Base-by-base conservation (phyloP, 2,888 invertebrate genomes). In the Cephus pygmeus region DNA sequence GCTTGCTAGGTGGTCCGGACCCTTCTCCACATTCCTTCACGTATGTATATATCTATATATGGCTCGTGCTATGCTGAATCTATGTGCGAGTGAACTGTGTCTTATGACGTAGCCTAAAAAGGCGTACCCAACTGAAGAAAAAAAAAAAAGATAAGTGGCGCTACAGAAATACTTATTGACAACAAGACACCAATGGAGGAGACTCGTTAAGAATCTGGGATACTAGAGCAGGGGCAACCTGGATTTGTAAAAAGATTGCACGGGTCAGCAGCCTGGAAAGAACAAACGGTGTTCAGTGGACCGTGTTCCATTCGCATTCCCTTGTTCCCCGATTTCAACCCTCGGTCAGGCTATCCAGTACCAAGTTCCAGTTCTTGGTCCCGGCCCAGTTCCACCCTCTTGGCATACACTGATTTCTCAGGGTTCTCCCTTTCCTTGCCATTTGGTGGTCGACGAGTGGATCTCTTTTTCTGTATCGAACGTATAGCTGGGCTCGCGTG, bases 191-290 rank as follows among this genome's bases (percentile, higher is more conserved):
- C 23, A 23, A 23, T 56, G 71, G 31, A 31, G 71, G 71, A 71
- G 71, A 71, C 33, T 31, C 71, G 71, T 34, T 34, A 71, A 31
- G 71, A 31, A 71, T 31, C 71, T 71, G 71, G 71, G 31, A 34
- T 31, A 31, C 71, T 12, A 71, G 34, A 83, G 83, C 80, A 82
- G 85, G 85, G 85, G 88, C 88, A 88, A 88, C 89, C 87, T 88
- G 90, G 89, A 90, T 90, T 90, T 89, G 89, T 89, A 90, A 90
- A 91, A 90, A 91, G 90, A 90, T 91, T 89, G 90, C 89, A 90
- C 89, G 89, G 89, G 83, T 89, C 90, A 90, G 83, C 88, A 89
- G 87, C 85, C 87, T 84, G 90, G 90, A 90, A 91, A 90, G 90
- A 90, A 91, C 90, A 91, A 90, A 90, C 90, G 90, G 89, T 89